These are phyloP conservation scores for Etheostoma nigrum DNA, from an alignment of 2,797 vertebrate genomes.

Conservation along the genomic window DNA sequence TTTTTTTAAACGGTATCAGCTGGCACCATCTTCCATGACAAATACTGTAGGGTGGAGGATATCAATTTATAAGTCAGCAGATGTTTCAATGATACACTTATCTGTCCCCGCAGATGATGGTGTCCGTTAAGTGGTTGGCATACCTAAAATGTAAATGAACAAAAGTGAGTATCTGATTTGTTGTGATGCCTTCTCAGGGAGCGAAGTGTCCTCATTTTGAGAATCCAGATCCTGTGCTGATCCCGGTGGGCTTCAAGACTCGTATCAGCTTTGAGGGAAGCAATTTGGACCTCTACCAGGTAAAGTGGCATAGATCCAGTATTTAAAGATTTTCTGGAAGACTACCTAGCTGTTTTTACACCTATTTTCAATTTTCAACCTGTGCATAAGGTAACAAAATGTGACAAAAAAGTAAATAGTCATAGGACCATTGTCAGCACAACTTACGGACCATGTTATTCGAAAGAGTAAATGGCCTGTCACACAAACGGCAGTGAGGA, in stretches of 20 bases:
- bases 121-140: conserved; percentile 62
- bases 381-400: background rate
- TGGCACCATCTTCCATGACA: conserved; percentile 70
- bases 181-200: conserved; percentile 72
- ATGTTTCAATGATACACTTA: conserved; percentile 73
- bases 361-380: background rate
- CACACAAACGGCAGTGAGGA: background rate
- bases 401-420: background rate
- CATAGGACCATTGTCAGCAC: background rate
- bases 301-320: conserved; percentile 40
- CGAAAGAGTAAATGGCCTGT: background rate
- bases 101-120: conserved; percentile 63
- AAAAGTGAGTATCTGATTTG: conserved; percentile 42
- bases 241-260: conserved; percentile 84
- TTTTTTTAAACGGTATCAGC: conserved; percentile 60
- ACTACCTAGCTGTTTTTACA: background rate
- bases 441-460: background rate
- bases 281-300: conserved; percentile 81
- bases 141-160: conserved; percentile 65
- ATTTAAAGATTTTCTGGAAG: conserved; percentile 15
- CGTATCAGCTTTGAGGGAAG: conserved; percentile 84
- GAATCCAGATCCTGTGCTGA: conserved; percentile 83
- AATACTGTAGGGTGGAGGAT: conserved; percentile 61
- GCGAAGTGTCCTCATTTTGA: conserved; percentile 85
- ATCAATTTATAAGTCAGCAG: conserved; percentile 77